These are phyloP conservation scores for Lacerta agilis DNA, from an alignment of 2,797 vertebrate genomes.

Conservation along the genomic window DNA sequence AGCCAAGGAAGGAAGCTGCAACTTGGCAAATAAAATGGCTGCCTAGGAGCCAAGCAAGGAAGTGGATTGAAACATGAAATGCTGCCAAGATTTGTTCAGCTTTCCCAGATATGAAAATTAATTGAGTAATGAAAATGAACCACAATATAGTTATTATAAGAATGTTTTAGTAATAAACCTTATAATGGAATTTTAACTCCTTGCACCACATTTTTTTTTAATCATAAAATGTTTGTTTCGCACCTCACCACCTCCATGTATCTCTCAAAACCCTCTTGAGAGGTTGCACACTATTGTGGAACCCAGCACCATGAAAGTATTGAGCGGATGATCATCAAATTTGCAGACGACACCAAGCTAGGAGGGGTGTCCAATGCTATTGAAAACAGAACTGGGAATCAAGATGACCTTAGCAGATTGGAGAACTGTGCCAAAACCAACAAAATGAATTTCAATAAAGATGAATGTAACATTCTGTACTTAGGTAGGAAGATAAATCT, in stretches of 20 bases:
- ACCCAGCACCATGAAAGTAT: neutral
- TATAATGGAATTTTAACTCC: neutral
- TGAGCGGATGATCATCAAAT: too few relatives aligned
- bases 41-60: slow-evolving; percentile 25
- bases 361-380: too few relatives aligned
- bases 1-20: slow-evolving; percentile 21
- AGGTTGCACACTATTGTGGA: neutral
- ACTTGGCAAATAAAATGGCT: slow-evolving; percentile 18
- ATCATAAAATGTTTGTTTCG: slow-evolving; percentile 8
- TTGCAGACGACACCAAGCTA: too few relatives aligned
- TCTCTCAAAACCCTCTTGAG: neutral
- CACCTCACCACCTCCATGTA: neutral
- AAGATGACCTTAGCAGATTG: too few relatives aligned
- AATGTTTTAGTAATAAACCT: neutral
- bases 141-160: neutral
- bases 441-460: too few relatives aligned
- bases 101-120: neutral
- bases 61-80: neutral
- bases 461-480: too few relatives aligned
- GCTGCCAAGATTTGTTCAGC: slow-evolving; percentile 16
- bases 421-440: too few relatives aligned
- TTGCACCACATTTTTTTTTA: accelerated
- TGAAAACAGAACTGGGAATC: too few relatives aligned
- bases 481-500: too few relatives aligned
- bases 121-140: neutral